Evolutionary conservation across 2,797 vertebrate species (phyloP), one percentile per base, ranked within the genome.

Genomic region (Smutsia temminckii): DNA sequence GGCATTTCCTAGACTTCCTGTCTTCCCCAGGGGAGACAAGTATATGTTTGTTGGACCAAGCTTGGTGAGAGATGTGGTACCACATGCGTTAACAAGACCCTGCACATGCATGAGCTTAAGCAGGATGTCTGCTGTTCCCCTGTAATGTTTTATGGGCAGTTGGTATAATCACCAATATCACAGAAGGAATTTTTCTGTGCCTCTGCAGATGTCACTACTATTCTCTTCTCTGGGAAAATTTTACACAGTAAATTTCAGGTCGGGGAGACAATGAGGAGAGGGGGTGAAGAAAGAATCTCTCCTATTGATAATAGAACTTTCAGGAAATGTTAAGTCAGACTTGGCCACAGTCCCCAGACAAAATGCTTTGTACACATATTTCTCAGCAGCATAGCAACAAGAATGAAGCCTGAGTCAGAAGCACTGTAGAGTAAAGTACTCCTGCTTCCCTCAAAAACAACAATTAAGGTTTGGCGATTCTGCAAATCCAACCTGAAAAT

Each of bases 381-480:
- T 95, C 95, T 88, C 27, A 57, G 85, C 68, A 80, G 89, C 13
- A 14, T 77, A 71, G 93, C 16, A 89, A 68, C 51, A 95, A 89
- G 13, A 96, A 57, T 8, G 18, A 92, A 94, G 40, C 64, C 16
- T 86, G 95, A 79, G 27, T 57, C 80, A 72, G 94, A 96, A 97
- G 95, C 49, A 40, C 27, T 51, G 91, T 34, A 92, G 46, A 97
- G 85, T 51, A 32, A 97, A 13, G 23, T 2, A 95, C 66, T 89
- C 85, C 79, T 95, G n/a, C 57, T 97, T 97, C 75, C 64, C 40
- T 96, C 17, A 63, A 57, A 81, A 61, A 20, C 59, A 51, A 96
- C 96, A 98, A 95, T 79, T 96, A 97, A 97, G 96, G 95, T 96
- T 90, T 89, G 83, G n/a, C 49, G 96, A 96, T 96, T 97, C 84